Percentiles rank a stretch among this genome's conserved stretches.
Evolutionary conservation across 2,797 vertebrate genomes (phyloP).

Genomic region (Octomys mimax): DNA sequence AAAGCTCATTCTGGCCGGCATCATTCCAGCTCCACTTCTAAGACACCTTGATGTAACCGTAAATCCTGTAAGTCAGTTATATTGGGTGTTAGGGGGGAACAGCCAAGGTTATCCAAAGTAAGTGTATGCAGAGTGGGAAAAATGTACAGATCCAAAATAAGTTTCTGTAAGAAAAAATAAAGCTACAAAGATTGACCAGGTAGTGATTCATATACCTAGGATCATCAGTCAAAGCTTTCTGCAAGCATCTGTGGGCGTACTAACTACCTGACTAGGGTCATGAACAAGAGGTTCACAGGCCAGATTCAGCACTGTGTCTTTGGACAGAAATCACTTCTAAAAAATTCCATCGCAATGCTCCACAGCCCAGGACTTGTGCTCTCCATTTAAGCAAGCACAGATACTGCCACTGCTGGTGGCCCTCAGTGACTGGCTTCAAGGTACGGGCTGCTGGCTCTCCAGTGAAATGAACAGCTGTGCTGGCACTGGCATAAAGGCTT

Average conservation of each 20-base stretch:
- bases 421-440: background rate
- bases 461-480: background rate
- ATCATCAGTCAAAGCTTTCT: background rate
- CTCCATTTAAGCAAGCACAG: background rate
- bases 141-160: conserved; percentile 2
- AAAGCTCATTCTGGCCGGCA: background rate
- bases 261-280: background rate
- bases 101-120: background rate
- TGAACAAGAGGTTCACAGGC: background rate
- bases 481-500: conserved; percentile 6
- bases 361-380: background rate
- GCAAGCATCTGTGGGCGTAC: background rate
- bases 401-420: background rate
- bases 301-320: background rate
- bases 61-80: background rate
- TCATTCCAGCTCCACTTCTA: background rate
- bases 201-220: background rate
- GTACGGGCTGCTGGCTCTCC: background rate
- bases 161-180: conserved; percentile 52
- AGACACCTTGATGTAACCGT: background rate
- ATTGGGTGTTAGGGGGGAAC: background rate
- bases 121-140: conserved; percentile 26
- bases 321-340: background rate
- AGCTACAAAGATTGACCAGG: background rate
- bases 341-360: background rate